Evolutionary conservation across 2,113 vertebrate species (phyloP), one percentile per base, ranked within the genome.

Genomic region (Hippopotamus amphibius): DNA sequence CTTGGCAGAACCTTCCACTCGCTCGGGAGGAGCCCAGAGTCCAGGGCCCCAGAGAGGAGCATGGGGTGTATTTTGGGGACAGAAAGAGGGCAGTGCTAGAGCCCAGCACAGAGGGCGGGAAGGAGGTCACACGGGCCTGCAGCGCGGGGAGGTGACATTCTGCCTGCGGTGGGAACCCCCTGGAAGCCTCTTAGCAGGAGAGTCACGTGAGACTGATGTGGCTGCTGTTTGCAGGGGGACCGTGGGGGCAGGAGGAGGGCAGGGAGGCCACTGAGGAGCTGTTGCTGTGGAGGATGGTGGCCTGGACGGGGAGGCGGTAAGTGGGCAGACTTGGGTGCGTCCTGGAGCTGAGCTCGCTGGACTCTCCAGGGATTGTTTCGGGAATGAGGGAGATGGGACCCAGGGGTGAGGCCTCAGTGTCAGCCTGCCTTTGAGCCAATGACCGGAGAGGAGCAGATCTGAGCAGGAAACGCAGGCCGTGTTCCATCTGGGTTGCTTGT

Each of bases 11-110:
- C 19, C 63, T 53, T 68, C n/a, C 22, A 10, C 21, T 0, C 0
- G 14, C 21, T 0, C 0, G 0, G 33, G 79, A 24, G 43, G 14
- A 11, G 5, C 28, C 0, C 0, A 1, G 1, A 4, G 3, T 33
- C 2, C 15, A 6, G 24, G 59, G 28, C 57, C 68, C 68, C 1
- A 15, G 9, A 19, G 57, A 12, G 10, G 12, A 4, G 3, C 6
- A 16, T 3, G 10, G 4, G 43, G 21, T 87, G 63, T 69, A n/a
- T 33, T 16, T n/a, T 24, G 17, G 46, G 57, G 50, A 13, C 37
- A 28, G 14, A n/a, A 41, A n/a, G 57, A n/a, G 59, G 15, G 13
- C 0, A 1, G 57, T 8, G 24, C 57, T 24, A 37, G 92, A 86
- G 50, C 82, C 50, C 50, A 55, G 26, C 10, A 5, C 7, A 33